Base-by-base conservation (phyloP, 2,797 vertebrate genomes). In the Choloepus didactylus region DNA sequence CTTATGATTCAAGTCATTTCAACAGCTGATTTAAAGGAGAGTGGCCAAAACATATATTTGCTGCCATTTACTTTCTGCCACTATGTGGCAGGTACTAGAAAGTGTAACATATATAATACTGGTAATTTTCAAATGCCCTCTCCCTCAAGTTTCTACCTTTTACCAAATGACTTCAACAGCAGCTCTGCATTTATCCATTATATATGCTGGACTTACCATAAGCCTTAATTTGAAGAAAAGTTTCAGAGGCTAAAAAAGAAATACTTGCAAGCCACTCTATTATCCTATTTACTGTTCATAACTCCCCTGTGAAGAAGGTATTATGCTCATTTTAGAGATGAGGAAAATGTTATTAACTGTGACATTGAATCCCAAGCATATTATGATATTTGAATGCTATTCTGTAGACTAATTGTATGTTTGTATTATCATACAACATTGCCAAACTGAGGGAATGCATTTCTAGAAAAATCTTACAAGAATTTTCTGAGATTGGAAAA, bases 161-260 rank as follows among this genome's bases (percentile, higher is more conserved):
- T 51, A 60, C 31, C 59, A 76, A 75, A 31, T 59, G 51, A 23
- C 27, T 90, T 94, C 23, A 46, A 79, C 7, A 96, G 38, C 19
- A 80, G 21, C 3, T 84, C 67, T 94, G 66, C 12, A 51, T 89
- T 92, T 92, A 69, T 87, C 9, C 66, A 9, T 69, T 92, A 7
- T 92, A 51, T 75, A 66, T 79, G 7, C 46, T 77, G 21, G 41
- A 10, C 9, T 88, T 76, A 15, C 8, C 21, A 6, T 76, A 82
- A 95, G n/a, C 14, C 59, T 91, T 85, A 91, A 66, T 94, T 91
- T 91, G n/a, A 94, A 72, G 49, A 56, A 88, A 84, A 77, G 6
- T 66, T 87, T 84, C 64, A 72, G 31, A 83, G n/a, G 18, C 54
- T 77, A 69, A 90, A 93, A 89, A 54, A 69, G 2, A 72, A 92